Base-by-base conservation (phyloP, 2,797 vertebrate genomes). In the Caiman crocodilus region DNA sequence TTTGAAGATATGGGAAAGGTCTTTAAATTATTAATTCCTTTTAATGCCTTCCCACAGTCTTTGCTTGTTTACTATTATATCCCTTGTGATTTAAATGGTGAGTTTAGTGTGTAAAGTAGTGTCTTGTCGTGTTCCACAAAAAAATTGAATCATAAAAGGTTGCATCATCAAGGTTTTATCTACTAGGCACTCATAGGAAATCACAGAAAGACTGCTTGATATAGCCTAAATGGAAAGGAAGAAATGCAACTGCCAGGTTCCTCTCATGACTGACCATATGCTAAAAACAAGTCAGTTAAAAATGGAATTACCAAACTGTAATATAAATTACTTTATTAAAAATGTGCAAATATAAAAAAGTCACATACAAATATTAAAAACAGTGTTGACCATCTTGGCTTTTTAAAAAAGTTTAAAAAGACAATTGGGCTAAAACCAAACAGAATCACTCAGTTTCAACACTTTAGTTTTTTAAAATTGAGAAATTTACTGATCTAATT, bases 311-410 rank as follows among this genome's bases (percentile, higher is more conserved):
- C n/a, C 15, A 58, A 78, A 94, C 90, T 23, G 3, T 81, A 55
- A 20, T 94, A 93, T 94, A 96, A 97, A 96, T 93, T 2, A 7
- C 7, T 98, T 97, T 97, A 96, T 96, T 98, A 88, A 90, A 93
- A 97, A 90, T 93, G 23, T 94, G 95, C 67, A 95, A 89, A 94
- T 96, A 94, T 58, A 92, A 92, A 93, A 95, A 94, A 96, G 35
- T 84, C 88, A 84, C 21, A 77, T 92, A 95, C 76, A 93, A 95
- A 87, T 65, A 28, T 64, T 74, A 74, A 77, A 93, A 96, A 94
- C 82, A 63, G 78, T 30, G 3, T 6, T 28, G 35, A 35, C 32
- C 35, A 17, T 17, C 60, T 69, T 30, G 61, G 11, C 83, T 84
- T 88, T 60, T 77, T 90, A 80, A 87, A 71, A 88, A 87, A 83